Percentiles rank a stretch among this genome's conserved stretches.
Evolutionary conservation across 2,113 vertebrate genomes (phyloP).

Genomic region (Scomber scombrus): DNA sequence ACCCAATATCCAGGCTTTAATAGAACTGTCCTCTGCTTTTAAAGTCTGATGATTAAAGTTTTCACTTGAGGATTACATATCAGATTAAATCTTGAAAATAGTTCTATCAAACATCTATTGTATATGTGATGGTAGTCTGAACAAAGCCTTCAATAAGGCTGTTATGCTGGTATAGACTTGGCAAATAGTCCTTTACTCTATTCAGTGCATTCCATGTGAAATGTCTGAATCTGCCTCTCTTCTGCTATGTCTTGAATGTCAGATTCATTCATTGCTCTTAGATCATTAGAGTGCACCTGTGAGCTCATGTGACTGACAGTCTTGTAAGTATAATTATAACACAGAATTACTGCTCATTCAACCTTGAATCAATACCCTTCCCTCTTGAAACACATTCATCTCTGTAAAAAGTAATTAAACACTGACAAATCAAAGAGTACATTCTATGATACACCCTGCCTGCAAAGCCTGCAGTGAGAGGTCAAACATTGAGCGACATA

Average conservation of each 20-base stretch:
- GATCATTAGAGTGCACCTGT: slow-evolving; percentile 51
- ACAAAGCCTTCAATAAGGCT: slow-evolving; percentile 21
- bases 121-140: background rate
- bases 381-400: slow-evolving; percentile 51
- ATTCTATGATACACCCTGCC: slow-evolving; percentile 51
- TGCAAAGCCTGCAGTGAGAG: slow-evolving; percentile 44
- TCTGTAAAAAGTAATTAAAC: slow-evolving; percentile 68
- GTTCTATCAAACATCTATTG: background rate
- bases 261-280: slow-evolving; percentile 36
- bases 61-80: background rate
- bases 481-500: slow-evolving; percentile 71
- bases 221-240: slow-evolving; percentile 2
- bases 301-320: slow-evolving; percentile 58
- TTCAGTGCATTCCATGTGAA: background rate
- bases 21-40: slow-evolving; percentile 30
- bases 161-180: background rate
- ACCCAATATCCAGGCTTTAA: slow-evolving; percentile 40
- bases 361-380: slow-evolving; percentile 65
- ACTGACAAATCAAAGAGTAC: slow-evolving; percentile 64
- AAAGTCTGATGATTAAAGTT: background rate
- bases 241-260: slow-evolving; percentile 10
- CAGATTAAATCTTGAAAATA: background rate
- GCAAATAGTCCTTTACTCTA: slow-evolving; percentile 5
- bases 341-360: slow-evolving; percentile 53
- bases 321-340: slow-evolving; percentile 55